A percentile compares a stretch with the other conserved stretches of the same genome.
Conservation (phyloP, 1,140 invertebrate species). For the Nymphalis io region DNA sequence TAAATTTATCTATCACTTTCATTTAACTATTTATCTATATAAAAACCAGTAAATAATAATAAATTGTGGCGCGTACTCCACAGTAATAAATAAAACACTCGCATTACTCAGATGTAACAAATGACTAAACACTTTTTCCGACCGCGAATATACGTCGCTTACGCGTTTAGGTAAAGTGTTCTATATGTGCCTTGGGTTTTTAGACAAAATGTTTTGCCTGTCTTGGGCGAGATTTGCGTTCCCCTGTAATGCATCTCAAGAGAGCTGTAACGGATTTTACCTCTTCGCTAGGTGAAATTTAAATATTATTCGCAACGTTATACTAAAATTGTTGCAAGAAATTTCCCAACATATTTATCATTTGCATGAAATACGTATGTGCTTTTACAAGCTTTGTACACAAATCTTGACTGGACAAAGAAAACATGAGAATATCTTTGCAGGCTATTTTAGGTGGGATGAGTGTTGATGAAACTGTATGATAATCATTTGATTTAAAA, state of each 20-base stretch:
- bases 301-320: constrained; percentile 17
- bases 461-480: too few relatives aligned
- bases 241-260: constrained; percentile 46
- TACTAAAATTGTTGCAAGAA: neutral
- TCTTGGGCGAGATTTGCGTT: constrained; percentile 47
- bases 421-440: too few relatives aligned
- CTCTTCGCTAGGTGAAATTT: constrained; percentile 18
- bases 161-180: constrained; percentile 53
- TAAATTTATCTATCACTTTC: too few relatives aligned
- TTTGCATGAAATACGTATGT: too few relatives aligned
- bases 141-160: constrained; percentile 47
- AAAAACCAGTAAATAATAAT: neutral
- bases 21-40: neutral
- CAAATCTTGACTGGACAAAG: too few relatives aligned
- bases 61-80: too few relatives aligned
- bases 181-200: constrained; percentile 51
- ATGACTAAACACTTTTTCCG: constrained; percentile 33
- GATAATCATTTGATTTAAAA: too few relatives aligned
- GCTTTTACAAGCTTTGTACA: too few relatives aligned
- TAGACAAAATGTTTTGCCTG: constrained; percentile 52
- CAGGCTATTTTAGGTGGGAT: too few relatives aligned
- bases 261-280: constrained; percentile 41
- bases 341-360: neutral
- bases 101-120: constrained; percentile 19
- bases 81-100: too few relatives aligned